Conservation (phyloP, 1,140 invertebrate genomes). For the Spodoptera frugiperda region DNA sequence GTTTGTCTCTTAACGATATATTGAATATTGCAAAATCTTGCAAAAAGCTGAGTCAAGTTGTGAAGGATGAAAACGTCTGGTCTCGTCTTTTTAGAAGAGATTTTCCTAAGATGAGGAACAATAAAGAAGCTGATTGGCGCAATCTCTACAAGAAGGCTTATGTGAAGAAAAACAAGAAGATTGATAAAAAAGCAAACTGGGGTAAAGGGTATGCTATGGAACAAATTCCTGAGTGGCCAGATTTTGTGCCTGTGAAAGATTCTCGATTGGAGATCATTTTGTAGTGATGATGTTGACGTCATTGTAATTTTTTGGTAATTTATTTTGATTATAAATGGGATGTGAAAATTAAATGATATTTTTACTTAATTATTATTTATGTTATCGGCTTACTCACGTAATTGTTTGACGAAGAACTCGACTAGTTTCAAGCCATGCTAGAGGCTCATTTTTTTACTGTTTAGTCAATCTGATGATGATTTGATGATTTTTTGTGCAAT, state of each 20-base stretch:
- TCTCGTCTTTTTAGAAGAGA: conserved; percentile 57
- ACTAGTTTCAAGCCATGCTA: too few species aligned
- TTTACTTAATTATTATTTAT: too few species aligned
- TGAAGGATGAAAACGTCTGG: conserved; percentile 60
- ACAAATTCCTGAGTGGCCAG: conserved; percentile 41
- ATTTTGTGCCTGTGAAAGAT: conserved; percentile 46
- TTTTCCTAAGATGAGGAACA: conserved; percentile 54
- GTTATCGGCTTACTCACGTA: too few species aligned
- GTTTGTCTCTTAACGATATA: conserved; percentile 56
- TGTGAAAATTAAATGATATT: too few species aligned
- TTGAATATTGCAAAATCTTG: conserved; percentile 58
- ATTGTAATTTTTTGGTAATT: neutral
- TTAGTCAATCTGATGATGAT: too few species aligned
- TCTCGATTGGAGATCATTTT: conserved; percentile 58
- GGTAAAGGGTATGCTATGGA: conserved; percentile 20
- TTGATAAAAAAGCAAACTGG: conserved; percentile 3
- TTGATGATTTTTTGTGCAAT: too few species aligned
- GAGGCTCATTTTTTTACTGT: too few species aligned
- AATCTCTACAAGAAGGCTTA: conserved; percentile 55
- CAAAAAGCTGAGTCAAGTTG: conserved; percentile 56
- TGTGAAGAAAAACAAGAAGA: conserved; percentile 42
- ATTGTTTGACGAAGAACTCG: too few species aligned
- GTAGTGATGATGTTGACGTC: conserved; percentile 30
- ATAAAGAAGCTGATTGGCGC: conserved; percentile 47
- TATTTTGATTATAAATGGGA: too few species aligned